Conservation (phyloP, 2,113 vertebrate genomes). For the Chascanopsetta lugubris region DNA sequence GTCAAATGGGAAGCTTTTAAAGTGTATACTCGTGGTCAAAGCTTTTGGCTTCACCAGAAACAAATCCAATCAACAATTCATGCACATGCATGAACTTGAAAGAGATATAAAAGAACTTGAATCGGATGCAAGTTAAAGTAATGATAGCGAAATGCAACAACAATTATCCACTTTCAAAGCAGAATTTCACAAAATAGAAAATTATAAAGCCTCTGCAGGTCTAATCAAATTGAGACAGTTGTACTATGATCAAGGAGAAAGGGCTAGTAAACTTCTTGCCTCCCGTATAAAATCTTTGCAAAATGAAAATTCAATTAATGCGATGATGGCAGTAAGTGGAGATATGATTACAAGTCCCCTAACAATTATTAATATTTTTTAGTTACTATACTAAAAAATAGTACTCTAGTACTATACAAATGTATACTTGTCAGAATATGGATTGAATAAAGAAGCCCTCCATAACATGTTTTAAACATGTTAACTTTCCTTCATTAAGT, state of each 20-base stretch:
- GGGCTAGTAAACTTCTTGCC: neutral
- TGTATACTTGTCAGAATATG: neutral
- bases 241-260: neutral
- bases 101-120: neutral
- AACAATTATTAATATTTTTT: neutral
- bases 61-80: neutral
- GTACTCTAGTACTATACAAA: too few relatives aligned
- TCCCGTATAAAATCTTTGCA: neutral
- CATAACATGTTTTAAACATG: too few relatives aligned
- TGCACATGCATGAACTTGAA: neutral
- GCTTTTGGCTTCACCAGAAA: neutral
- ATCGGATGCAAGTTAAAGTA: neutral
- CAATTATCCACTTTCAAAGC: neutral
- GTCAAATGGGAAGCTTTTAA: neutral
- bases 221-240: neutral
- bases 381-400: neutral
- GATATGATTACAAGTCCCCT: neutral
- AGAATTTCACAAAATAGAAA: neutral
- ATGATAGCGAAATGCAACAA: neutral
- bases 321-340: neutral
- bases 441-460: neutral
- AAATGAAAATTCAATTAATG: neutral
- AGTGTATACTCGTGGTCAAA: neutral
- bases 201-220: neutral
- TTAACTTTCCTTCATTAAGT: too few relatives aligned